phyloP scores from a whole-genome alignment of 2,888 invertebrate species.

The Hecatera dysodea region DNA sequence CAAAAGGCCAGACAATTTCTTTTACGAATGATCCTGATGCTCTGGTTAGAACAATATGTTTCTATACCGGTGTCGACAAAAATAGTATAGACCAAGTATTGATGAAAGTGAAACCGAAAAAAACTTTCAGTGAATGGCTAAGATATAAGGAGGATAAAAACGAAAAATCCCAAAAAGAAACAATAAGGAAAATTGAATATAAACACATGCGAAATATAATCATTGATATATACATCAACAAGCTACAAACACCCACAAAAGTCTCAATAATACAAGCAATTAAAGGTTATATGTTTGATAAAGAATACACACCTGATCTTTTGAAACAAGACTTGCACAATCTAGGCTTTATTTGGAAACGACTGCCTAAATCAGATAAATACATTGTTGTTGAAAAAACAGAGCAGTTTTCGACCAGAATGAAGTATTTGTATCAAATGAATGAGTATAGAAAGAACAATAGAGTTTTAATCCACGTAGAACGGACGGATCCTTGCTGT shows the following conservation, averaged over 20 bases:
- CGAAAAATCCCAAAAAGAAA: background rate
- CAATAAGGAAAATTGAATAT: background rate
- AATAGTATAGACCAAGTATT: background rate
- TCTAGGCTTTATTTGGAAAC: conserved; percentile 62
- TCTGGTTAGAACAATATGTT: background rate
- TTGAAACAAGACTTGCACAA: conserved; percentile 29
- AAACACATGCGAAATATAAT: conserved; percentile 25
- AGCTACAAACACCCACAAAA: conserved; percentile 36
- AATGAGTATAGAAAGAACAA: conserved; percentile 50
- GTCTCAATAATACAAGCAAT: conserved; percentile 4
- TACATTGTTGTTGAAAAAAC: conserved; percentile 63
- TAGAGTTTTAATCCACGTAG: conserved; percentile 44
- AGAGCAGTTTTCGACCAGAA: conserved; percentile 48
- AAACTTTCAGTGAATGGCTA: conserved; percentile 34
- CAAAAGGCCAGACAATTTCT: background rate
- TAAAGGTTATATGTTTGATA: background rate
- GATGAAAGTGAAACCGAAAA: background rate
- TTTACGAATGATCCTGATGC: background rate
- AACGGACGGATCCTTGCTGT: background rate
- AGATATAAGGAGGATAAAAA: background rate
- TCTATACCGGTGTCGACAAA: conserved; percentile 30
- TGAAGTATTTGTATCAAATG: conserved; percentile 62
- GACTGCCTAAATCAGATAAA: conserved; percentile 53
- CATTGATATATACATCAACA: conserved; percentile 28
- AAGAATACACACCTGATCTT: background rate